phyloP scores from a whole-genome alignment of 2,888 invertebrate genomes.

The Hydrotaea diabolus region DNA sequence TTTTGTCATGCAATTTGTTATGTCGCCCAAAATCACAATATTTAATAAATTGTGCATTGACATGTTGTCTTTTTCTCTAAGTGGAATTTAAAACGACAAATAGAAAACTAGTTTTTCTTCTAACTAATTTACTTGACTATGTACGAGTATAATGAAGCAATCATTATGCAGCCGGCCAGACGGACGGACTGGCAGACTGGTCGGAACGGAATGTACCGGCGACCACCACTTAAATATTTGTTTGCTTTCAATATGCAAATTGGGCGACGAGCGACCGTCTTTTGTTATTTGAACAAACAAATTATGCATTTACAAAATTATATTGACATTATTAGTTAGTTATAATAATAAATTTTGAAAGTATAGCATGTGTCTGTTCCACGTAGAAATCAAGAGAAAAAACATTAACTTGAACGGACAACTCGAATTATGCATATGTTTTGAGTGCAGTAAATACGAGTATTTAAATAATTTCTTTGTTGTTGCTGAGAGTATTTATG shows the following conservation, averaged over 20 bases:
- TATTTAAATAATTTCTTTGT: slow-evolving; percentile 5
- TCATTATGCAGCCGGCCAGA: slow-evolving; percentile 21
- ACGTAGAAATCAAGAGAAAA: neutral
- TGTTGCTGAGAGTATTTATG: slow-evolving; percentile 1
- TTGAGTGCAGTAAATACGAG: neutral
- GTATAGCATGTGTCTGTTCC: slow-evolving; percentile 8
- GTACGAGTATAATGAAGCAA: slow-evolving; percentile 25
- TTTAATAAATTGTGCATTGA: slow-evolving; percentile 37
- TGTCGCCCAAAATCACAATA: slow-evolving; percentile 27
- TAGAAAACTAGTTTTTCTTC: slow-evolving; percentile 22
- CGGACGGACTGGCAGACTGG: neutral
- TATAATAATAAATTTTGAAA: slow-evolving; percentile 26
- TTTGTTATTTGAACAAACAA: slow-evolving; percentile 1
- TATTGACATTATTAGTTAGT: slow-evolving; percentile 48
- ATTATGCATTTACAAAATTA: slow-evolving; percentile 22
- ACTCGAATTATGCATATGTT: neutral
- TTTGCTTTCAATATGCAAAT: slow-evolving; percentile 29
- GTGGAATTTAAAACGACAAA: neutral
- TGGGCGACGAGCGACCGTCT: neutral
- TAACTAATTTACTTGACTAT: neutral
- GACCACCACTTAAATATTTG: slow-evolving; percentile 24
- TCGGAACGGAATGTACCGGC: neutral
- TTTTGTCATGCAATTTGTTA: slow-evolving; percentile 31
- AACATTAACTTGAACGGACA: neutral
- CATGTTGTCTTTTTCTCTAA: slow-evolving; percentile 1